phyloP scores from a whole-genome alignment of 2,888 invertebrate genomes.

The Ophioninae sp. region DNA sequence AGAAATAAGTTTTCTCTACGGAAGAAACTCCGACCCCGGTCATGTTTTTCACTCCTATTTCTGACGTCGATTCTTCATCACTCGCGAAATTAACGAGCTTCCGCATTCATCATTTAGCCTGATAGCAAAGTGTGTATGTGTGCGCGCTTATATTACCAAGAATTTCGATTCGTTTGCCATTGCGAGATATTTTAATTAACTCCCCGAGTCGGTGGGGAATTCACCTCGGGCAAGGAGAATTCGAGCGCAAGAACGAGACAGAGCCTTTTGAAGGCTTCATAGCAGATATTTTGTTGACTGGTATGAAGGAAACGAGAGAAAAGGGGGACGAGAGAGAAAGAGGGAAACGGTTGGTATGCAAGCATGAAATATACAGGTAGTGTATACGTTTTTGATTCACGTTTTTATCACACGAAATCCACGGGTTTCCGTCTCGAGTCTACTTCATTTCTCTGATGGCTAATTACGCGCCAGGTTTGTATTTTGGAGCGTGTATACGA shows the following conservation, averaged over 20 bases:
- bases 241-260: conserved; percentile 28
- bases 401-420: conserved; percentile 17
- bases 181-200: conserved; percentile 56
- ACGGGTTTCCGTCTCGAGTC: not conserved
- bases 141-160: conserved; percentile 10
- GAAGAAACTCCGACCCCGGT: not conserved
- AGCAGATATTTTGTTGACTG: conserved; percentile 31
- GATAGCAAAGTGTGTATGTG: not conserved
- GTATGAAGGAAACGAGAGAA: not conserved
- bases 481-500: not conserved
- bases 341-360: conserved; percentile 6
- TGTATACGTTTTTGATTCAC: conserved; percentile 2
- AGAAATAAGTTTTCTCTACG: conserved; percentile 1
- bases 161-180: conserved; percentile 46
- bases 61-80: not conserved
- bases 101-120: not conserved
- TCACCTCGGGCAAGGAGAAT: conserved; percentile 22
- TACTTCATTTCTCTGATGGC: not conserved
- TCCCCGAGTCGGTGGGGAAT: conserved; percentile 32
- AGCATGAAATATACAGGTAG: conserved; percentile 17
- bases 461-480: conserved; percentile 7
- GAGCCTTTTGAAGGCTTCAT: conserved; percentile 48
- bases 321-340: too few relatives aligned
- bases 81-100: conserved; percentile 16
- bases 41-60: conserved; percentile 1